Conservation (phyloP, 2,797 vertebrate genomes). For the Hydrolagus colliei region DNA sequence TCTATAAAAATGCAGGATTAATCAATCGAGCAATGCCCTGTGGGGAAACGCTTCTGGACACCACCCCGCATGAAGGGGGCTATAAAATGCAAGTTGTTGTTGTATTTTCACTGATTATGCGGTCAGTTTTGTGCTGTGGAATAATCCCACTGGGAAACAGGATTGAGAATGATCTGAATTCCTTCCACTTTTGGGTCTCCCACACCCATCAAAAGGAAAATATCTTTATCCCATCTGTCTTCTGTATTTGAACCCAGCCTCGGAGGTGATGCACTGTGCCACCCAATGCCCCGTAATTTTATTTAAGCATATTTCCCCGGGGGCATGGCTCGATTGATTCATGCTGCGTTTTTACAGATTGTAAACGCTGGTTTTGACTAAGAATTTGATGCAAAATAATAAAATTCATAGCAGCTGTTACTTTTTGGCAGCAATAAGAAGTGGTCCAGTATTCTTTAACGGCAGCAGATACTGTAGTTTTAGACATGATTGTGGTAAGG, state of each 20-base stretch:
- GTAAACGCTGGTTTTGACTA: neutral
- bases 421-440: neutral
- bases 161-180: neutral
- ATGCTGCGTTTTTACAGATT: constrained; percentile 1
- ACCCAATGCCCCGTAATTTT: neutral
- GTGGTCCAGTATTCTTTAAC: no score
- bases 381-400: neutral
- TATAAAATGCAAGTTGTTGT: neutral
- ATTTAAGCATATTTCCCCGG: constrained; percentile 18
- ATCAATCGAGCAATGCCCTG: no score
- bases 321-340: constrained; percentile 10
- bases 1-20: no score
- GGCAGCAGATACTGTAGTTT: neutral
- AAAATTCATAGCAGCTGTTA: neutral
- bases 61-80: no score
- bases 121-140: neutral
- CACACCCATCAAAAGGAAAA: neutral
- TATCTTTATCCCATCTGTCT: constrained; percentile 28
- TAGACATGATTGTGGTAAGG: neutral
- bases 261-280: constrained; percentile 15
- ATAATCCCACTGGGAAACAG: neutral
- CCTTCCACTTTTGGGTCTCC: neutral
- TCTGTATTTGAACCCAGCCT: neutral
- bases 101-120: neutral
- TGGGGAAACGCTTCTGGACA: no score